Evolutionary conservation across 2,797 vertebrate species (phyloP).

Genomic region (Danio choprae): DNA sequence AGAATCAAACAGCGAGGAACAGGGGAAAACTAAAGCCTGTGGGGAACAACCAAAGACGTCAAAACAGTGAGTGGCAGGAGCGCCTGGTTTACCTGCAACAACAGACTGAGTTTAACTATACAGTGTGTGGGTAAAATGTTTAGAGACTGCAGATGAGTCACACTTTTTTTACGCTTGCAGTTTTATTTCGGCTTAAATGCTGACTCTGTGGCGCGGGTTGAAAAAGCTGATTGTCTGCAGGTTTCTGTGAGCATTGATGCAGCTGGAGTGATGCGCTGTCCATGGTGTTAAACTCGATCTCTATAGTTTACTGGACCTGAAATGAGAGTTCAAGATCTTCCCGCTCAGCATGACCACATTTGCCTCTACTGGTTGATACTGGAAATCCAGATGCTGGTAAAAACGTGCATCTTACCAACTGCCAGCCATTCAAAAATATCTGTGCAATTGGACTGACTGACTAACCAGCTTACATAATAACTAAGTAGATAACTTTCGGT

Average conservation of each 20-base stretch:
- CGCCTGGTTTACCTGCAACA: conserved; percentile 31
- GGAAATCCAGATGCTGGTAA: neutral
- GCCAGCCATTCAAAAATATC: neutral
- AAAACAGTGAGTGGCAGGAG: conserved; percentile 36
- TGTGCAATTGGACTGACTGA: neutral
- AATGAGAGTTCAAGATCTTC: neutral
- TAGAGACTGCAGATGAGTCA: conserved; percentile 40
- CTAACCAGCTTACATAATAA: neutral
- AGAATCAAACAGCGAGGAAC: conserved; percentile 40
- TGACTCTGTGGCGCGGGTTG: conserved; percentile 2
- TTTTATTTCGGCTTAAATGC: conserved; percentile 17
- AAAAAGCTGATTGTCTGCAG: conserved; percentile 23
- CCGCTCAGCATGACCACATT: neutral
- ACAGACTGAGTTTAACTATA: conserved; percentile 6
- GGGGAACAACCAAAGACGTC: conserved; percentile 36
- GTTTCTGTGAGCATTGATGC: conserved; percentile 32
- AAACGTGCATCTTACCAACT: neutral
- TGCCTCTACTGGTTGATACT: neutral
- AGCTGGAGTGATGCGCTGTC: conserved; percentile 47
- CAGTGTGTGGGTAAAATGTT: conserved; percentile 30
- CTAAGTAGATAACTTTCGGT: too few relatives aligned
- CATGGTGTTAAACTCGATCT: conserved; percentile 53
- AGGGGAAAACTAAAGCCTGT: conserved; percentile 41
- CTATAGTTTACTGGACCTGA: conserved; percentile 7
- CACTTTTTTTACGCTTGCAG: neutral